Percentiles rank a stretch among this genome's conserved stretches.
Conservation (phyloP, 2,888 invertebrate species). For the Pristionchus fissidentatus region DNA sequence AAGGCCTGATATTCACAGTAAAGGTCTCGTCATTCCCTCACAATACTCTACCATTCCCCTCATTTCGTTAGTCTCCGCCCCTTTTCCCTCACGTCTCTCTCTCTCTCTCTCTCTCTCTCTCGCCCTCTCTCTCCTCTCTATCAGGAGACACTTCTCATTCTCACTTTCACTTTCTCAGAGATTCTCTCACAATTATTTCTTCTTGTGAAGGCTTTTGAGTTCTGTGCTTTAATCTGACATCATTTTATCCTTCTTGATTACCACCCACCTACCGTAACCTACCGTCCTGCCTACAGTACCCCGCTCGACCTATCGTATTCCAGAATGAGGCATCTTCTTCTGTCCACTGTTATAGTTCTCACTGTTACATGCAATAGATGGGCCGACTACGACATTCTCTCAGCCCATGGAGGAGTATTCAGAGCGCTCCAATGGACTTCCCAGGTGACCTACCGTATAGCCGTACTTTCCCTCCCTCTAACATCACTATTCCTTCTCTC, state of each 20-base stretch:
- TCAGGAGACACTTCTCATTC: conserved; percentile 11
- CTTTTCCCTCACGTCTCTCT: neutral
- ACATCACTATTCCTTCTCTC: neutral
- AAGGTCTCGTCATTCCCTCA: neutral
- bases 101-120: neutral
- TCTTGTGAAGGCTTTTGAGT: neutral
- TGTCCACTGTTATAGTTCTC: neutral
- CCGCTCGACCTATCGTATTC: too few species aligned
- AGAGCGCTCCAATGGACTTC: conserved; percentile 28
- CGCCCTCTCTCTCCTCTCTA: neutral
- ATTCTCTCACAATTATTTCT: conserved; percentile 1
- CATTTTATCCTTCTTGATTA: neutral
- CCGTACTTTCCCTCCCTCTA: neutral
- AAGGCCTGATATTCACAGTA: neutral
- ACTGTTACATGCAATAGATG: neutral
- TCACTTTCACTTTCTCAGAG: conserved; percentile 27
- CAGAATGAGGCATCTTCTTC: conserved; percentile 8
- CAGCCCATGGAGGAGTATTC: conserved; percentile 37
- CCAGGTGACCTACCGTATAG: neutral
- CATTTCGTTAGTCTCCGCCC: neutral
- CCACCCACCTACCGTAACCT: conserved; percentile 5
- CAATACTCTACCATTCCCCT: neutral
- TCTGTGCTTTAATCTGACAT: neutral
- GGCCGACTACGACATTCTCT: conserved; percentile 30
- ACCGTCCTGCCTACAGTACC: neutral